Conservation (phyloP, 2,888 invertebrate species). For the Zelleria hepariella region DNA sequence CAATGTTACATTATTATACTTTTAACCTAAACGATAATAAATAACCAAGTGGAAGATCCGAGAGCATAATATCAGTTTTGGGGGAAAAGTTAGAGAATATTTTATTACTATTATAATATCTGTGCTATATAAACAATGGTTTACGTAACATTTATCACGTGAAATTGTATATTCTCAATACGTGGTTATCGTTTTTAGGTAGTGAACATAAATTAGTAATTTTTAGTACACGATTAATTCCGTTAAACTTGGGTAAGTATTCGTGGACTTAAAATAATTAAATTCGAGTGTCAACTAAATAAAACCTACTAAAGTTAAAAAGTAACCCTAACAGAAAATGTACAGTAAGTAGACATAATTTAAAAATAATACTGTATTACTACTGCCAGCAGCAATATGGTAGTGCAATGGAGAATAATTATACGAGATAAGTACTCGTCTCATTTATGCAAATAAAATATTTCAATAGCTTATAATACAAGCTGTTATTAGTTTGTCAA, state of each 20-base stretch:
- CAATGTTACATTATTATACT: constrained; percentile 24
- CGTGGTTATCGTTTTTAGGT: not conserved
- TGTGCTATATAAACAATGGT: not conserved
- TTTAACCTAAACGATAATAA: constrained; percentile 57
- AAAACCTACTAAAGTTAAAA: constrained; percentile 42
- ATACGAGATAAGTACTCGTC: no score
- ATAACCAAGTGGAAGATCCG: constrained; percentile 63
- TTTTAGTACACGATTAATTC: not conserved
- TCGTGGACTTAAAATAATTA: constrained; percentile 4
- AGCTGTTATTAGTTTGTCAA: not conserved
- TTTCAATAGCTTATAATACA: no score
- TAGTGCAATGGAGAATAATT: constrained; percentile 16
- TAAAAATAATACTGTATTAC: constrained; percentile 68
- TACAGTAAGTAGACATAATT: constrained; percentile 54
- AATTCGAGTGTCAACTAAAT: constrained; percentile 44
- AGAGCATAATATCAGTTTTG: constrained; percentile 23
- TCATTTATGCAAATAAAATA: no score
- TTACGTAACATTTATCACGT: not conserved
- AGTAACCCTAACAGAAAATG: constrained; percentile 52
- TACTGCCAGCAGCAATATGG: constrained; percentile 56
- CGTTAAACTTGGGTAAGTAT: not conserved
- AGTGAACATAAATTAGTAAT: not conserved
- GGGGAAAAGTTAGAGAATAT: not conserved
- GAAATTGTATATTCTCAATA: not conserved
- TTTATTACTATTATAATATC: not conserved